These are phyloP conservation scores for Rhinella marina DNA, from an alignment of 2,797 vertebrate species.

Conservation along the genomic window DNA sequence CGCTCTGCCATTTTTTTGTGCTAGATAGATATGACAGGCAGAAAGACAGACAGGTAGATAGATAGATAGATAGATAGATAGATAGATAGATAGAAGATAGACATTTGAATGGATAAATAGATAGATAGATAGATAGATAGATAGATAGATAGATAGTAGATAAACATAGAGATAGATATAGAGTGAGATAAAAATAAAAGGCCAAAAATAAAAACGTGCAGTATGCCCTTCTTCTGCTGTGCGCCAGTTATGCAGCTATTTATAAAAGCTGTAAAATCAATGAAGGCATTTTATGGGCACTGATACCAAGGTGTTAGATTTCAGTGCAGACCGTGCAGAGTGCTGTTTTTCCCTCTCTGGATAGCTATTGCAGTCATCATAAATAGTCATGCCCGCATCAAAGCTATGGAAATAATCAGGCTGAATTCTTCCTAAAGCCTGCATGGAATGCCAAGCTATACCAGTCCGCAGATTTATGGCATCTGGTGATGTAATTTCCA, in stretches of 20 bases:
- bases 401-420: conserved; percentile 40
- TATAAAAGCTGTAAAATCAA: conserved; percentile 53
- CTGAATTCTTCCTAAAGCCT: conserved; percentile 44
- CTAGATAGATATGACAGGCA: too few species aligned
- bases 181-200: too few species aligned
- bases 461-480: neutral
- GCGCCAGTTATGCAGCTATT: conserved; percentile 53
- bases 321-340: conserved; percentile 30
- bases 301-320: conserved; percentile 41
- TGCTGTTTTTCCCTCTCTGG: conserved; percentile 34
- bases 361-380: conserved; percentile 58
- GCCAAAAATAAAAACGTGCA: neutral
- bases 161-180: too few species aligned
- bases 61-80: too few species aligned
- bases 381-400: conserved; percentile 45
- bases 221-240: neutral
- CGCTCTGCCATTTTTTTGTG: too few species aligned
- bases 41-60: too few species aligned
- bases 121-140: too few species aligned
- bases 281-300: conserved; percentile 50
- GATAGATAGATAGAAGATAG: too few species aligned
- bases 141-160: too few species aligned
- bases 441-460: conserved; percentile 41
- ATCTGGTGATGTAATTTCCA: neutral
- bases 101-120: too few species aligned